Evolutionary conservation across 1,140 invertebrate genomes (phyloP).

Genomic region (Drosophila virilis): DNA sequence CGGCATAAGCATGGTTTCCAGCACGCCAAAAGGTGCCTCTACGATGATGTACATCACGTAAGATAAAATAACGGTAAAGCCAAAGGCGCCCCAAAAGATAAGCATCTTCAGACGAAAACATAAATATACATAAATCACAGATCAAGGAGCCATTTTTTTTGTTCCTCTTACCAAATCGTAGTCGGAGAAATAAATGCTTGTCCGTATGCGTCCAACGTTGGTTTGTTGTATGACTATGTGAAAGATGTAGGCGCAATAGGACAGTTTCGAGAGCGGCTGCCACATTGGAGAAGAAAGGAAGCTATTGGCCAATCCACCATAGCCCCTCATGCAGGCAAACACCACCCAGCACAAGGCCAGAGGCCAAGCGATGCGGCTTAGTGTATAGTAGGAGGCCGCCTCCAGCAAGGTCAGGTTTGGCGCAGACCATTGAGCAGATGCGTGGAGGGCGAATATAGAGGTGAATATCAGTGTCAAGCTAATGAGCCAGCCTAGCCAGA

Average conservation of each 20-base stretch:
- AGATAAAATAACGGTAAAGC: conserved; percentile 48
- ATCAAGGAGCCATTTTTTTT: too few species aligned
- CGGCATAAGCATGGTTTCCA: conserved; percentile 39
- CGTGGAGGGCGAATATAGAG: conserved; percentile 72
- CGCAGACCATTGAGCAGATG: conserved; percentile 59
- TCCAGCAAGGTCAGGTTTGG: conserved; percentile 84
- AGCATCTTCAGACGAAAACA: too few species aligned
- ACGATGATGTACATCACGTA: conserved; percentile 50
- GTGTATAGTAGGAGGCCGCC: conserved; percentile 59
- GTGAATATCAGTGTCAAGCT: conserved; percentile 62
- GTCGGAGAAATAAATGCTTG: conserved; percentile 47
- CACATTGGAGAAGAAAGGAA: conserved; percentile 84
- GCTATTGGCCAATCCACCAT: conserved; percentile 86
- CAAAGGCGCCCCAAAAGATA: conserved; percentile 60
- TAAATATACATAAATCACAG: not conserved
- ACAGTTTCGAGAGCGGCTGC: conserved; percentile 84
- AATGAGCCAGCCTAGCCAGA: conserved; percentile 54
- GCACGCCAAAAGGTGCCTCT: conserved; percentile 51
- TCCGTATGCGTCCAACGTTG: conserved; percentile 36
- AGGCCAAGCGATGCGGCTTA: conserved; percentile 87
- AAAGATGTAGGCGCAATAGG: conserved; percentile 85
- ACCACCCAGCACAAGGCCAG: conserved; percentile 88
- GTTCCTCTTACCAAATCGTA: conserved; percentile 56
- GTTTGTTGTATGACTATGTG: conserved; percentile 74
- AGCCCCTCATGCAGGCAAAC: conserved; percentile 87